These are phyloP conservation scores for Eupelmus urozonus DNA, from an alignment of 2,888 invertebrate genomes.

Conservation along the genomic window DNA sequence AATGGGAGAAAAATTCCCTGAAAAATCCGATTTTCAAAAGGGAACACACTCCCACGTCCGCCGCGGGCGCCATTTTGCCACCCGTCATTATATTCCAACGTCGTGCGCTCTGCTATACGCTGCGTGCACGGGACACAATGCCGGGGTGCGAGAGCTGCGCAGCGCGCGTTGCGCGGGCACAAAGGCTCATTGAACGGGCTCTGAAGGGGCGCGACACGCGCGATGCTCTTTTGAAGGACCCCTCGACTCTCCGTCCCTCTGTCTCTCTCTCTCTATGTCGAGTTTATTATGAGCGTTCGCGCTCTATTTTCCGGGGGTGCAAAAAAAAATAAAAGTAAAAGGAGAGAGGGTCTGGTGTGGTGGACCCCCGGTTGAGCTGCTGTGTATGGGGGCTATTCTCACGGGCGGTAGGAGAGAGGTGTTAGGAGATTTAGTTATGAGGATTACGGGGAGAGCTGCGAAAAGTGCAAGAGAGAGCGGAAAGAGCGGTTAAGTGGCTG, in stretches of 20 bases:
- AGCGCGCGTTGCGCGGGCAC: slow-evolving; percentile 69
- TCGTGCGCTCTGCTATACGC: slow-evolving; percentile 22
- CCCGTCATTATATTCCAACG: slow-evolving; percentile 65
- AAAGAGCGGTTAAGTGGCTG: slow-evolving; percentile 19
- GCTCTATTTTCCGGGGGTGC: slow-evolving; percentile 48
- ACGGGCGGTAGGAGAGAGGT: too few species aligned
- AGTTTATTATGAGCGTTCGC: slow-evolving; percentile 39
- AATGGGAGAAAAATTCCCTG: slow-evolving; percentile 34
- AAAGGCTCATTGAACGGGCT: slow-evolving; percentile 71
- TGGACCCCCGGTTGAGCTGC: too few species aligned
- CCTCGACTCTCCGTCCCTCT: slow-evolving; percentile 61
- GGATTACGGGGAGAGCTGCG: neutral
- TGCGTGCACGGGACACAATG: neutral
- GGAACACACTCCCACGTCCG: slow-evolving; percentile 47
- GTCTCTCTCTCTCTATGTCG: neutral
- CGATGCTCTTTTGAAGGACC: slow-evolving; percentile 50
- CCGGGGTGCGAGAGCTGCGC: slow-evolving; percentile 71
- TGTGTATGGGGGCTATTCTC: too few species aligned
- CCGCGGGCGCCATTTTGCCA: slow-evolving; percentile 32
- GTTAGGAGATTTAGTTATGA: too few species aligned
- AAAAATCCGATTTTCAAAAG: slow-evolving; percentile 39
- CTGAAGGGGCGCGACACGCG: slow-evolving; percentile 39
- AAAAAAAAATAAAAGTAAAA: neutral
- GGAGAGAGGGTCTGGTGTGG: too few species aligned
- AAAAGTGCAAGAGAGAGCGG: too few species aligned